Conservation (phyloP, 2,888 invertebrate genomes). For the Limnephilus marmoratus region DNA sequence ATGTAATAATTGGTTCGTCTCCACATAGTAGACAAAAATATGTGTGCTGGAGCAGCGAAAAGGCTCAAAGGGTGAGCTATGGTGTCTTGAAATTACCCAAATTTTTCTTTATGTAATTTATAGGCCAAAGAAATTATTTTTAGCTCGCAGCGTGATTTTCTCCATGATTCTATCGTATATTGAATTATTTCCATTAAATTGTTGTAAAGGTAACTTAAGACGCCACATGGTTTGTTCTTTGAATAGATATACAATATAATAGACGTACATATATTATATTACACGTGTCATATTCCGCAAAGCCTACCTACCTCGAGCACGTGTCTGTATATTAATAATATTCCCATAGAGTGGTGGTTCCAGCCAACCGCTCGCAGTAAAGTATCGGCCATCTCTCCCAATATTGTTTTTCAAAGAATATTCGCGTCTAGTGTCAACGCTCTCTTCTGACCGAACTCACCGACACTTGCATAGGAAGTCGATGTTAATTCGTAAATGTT, state of each 20-base stretch:
- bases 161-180: no score
- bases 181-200: no score
- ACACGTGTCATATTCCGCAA: no score
- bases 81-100: background rate
- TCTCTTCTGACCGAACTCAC: constrained; percentile 31
- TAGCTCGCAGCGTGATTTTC: no score
- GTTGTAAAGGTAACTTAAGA: no score
- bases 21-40: background rate
- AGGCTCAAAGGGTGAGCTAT: background rate
- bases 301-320: background rate
- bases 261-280: no score
- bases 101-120: background rate
- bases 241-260: no score
- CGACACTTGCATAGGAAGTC: constrained; percentile 24
- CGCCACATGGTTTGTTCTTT: no score
- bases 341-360: background rate
- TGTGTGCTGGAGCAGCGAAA: background rate
- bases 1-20: background rate
- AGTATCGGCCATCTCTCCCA: background rate
- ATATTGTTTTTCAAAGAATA: background rate
- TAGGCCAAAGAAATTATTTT: no score
- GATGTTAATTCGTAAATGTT: constrained; percentile 29
- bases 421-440: constrained; percentile 30
- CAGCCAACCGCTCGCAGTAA: background rate
- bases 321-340: background rate